Conservation (phyloP, 2,888 invertebrate genomes). For the Ophion ventricosus region DNA sequence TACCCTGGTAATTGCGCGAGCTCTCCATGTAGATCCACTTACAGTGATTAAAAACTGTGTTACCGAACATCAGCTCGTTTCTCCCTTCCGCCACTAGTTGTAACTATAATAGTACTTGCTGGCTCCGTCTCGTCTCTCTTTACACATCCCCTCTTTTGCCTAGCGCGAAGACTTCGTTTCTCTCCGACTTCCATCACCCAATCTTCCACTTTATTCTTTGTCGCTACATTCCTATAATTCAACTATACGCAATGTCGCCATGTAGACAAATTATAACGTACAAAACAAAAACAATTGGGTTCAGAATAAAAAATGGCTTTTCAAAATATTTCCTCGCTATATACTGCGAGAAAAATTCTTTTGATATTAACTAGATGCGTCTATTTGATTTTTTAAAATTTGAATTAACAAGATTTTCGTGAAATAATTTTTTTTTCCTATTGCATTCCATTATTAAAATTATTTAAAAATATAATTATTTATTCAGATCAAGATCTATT, state of each 20-base stretch:
- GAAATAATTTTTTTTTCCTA: no score
- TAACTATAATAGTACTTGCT: constrained; percentile 8
- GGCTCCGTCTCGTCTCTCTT: neutral
- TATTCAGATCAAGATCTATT: no score
- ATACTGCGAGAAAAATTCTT: no score
- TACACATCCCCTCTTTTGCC: neutral
- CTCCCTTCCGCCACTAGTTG: constrained; percentile 30
- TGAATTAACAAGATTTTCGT: no score
- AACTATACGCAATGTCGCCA: neutral
- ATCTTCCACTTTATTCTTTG: neutral
- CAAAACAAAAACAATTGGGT: neutral
- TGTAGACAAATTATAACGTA: neutral
- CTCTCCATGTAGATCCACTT: constrained; percentile 83
- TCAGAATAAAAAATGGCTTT: neutral
- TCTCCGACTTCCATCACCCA: neutral
- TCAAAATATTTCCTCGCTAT: no score
- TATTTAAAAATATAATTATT: no score
- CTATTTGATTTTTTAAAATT: no score
- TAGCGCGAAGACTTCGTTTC: neutral
- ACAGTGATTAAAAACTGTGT: constrained; percentile 84
- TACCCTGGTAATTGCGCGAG: constrained; percentile 82
- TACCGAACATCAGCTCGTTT: constrained; percentile 78
- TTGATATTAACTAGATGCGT: no score
- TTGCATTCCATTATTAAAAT: no score
- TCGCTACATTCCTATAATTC: neutral